Percentiles rank a stretch among this genome's conserved stretches.
Evolutionary conservation across 2,113 vertebrate genomes (phyloP).

Genomic region (Pelobates fuscus): DNA sequence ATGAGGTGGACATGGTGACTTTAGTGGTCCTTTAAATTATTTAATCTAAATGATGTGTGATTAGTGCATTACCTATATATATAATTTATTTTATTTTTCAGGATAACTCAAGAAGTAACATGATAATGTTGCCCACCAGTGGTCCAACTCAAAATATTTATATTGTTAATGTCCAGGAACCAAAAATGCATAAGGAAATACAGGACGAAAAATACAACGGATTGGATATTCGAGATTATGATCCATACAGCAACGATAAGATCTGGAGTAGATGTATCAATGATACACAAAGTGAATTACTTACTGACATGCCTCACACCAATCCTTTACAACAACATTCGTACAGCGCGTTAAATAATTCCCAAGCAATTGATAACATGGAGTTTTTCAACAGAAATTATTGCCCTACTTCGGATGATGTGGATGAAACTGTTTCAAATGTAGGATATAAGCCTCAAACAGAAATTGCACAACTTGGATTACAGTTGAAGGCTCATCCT

Average conservation of each 20-base stretch:
- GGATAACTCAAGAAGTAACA: constrained; percentile 52
- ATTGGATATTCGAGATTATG: neutral
- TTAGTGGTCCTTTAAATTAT: no score
- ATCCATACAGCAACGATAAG: neutral
- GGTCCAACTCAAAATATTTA: constrained; percentile 59
- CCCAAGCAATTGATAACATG: constrained; percentile 48
- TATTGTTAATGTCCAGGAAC: constrained; percentile 51
- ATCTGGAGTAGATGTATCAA: neutral
- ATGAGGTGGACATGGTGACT: no score
- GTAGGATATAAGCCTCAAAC: constrained; percentile 62
- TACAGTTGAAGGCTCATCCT: constrained; percentile 12
- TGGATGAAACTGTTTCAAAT: constrained; percentile 33
- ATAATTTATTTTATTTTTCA: no score
- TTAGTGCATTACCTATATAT: no score
- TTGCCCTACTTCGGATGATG: constrained; percentile 30
- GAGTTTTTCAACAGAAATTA: constrained; percentile 41
- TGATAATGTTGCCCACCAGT: constrained; percentile 57
- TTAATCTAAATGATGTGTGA: no score
- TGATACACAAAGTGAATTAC: neutral
- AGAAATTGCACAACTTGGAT: constrained; percentile 29
- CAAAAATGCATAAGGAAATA: constrained; percentile 20
- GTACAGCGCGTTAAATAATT: constrained; percentile 39
- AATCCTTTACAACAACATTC: neutral
- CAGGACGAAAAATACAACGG: neutral
- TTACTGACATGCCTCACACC: neutral